phyloP scores from a whole-genome alignment of 2,797 vertebrate genomes.

The Bovichtus diacanthus region DNA sequence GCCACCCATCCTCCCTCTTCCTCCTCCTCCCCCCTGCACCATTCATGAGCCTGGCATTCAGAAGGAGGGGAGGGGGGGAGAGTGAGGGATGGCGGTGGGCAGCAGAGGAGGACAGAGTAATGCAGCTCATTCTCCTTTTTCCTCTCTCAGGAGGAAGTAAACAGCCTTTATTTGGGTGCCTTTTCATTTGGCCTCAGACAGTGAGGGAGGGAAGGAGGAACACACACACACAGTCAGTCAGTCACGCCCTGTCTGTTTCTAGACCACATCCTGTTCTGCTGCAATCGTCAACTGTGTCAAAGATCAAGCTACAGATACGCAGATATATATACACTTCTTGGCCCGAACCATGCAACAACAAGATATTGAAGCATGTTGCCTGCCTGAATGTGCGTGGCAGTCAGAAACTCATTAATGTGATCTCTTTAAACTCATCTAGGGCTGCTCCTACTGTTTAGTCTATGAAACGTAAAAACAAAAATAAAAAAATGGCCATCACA shows the following conservation, averaged over 20 bases:
- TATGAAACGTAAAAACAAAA: too few relatives aligned
- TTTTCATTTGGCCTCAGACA: conserved; percentile 60
- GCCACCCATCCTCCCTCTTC: conserved; percentile 35
- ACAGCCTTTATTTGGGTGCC: conserved; percentile 69
- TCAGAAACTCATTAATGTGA: background rate
- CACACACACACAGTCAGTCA: conserved; percentile 53
- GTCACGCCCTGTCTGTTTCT: conserved; percentile 81
- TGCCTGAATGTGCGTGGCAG: background rate
- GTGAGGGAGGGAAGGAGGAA: conserved; percentile 42
- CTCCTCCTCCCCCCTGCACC: conserved; percentile 20
- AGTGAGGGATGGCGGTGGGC: background rate
- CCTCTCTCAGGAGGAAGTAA: conserved; percentile 66
- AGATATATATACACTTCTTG: conserved; percentile 59
- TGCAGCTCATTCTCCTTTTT: conserved; percentile 41
- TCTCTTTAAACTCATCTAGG: background rate
- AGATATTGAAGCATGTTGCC: conserved; percentile 1
- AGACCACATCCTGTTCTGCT: conserved; percentile 83
- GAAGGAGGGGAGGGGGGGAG: background rate
- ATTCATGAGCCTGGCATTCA: conserved; percentile 61
- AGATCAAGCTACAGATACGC: conserved; percentile 58
- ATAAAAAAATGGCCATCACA: too few relatives aligned
- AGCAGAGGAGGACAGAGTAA: conserved; percentile 28
- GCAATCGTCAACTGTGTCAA: conserved; percentile 67
- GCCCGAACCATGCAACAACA: background rate
- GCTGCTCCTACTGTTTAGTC: too few relatives aligned